Evolutionary conservation across 2,113 vertebrate genomes (phyloP).

Genomic region (Nannobrachium achirus): DNA sequence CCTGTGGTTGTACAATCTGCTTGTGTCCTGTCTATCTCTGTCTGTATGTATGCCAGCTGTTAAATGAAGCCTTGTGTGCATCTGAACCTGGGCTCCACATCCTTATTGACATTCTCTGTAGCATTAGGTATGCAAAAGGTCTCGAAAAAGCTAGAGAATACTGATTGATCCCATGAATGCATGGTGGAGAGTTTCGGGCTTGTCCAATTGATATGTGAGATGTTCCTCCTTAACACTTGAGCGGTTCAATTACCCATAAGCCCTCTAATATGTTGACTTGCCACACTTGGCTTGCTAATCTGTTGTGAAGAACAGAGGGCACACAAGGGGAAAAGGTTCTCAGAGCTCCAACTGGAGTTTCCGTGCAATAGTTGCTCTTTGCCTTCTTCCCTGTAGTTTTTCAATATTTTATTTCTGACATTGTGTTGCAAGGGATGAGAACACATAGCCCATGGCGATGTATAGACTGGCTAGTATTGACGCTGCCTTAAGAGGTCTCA

Average conservation of each 20-base stretch:
- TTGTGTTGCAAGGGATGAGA: conserved; percentile 28
- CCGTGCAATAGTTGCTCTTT: neutral
- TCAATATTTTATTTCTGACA: conserved; percentile 36
- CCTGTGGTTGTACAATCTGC: conserved; percentile 27
- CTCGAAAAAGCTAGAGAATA: conserved; percentile 1
- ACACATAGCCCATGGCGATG: conserved; percentile 21
- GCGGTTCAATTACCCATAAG: conserved; percentile 8
- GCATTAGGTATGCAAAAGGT: conserved; percentile 18
- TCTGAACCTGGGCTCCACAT: neutral
- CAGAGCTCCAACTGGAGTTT: neutral
- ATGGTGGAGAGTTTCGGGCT: neutral
- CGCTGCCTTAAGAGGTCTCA: conserved; percentile 31
- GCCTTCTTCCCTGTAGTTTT: conserved; percentile 12
- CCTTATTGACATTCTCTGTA: conserved; percentile 25
- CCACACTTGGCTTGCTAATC: conserved; percentile 23
- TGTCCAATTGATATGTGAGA: conserved; percentile 1
- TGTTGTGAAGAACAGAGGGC: conserved; percentile 3
- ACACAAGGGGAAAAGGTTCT: neutral
- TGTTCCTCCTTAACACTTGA: neutral
- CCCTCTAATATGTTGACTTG: conserved; percentile 23
- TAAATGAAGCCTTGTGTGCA: neutral
- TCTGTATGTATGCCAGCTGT: conserved; percentile 47
- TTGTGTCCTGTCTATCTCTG: conserved; percentile 10
- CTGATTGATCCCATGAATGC: conserved; percentile 21
- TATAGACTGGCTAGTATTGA: conserved; percentile 37